Evolutionary conservation across 2,113 vertebrate genomes (phyloP).

Genomic region (Tautogolabrus adspersus): DNA sequence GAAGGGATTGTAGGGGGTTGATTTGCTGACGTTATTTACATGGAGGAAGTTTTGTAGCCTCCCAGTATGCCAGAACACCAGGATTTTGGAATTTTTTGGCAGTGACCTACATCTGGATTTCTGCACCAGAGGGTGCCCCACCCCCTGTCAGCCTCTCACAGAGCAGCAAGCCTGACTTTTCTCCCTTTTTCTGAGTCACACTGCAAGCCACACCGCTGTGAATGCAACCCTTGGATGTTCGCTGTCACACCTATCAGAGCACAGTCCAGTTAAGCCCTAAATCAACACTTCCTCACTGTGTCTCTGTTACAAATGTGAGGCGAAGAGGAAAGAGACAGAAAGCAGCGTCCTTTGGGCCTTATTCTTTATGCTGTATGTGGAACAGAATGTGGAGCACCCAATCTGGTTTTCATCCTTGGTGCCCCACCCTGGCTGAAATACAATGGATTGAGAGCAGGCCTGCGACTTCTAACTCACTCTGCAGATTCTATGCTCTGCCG

Average conservation of each 20-base stretch:
- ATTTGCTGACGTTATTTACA: conserved; percentile 85
- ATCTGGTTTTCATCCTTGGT: conserved; percentile 79
- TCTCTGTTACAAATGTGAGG: conserved; percentile 52
- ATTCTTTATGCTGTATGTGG: conserved; percentile 53
- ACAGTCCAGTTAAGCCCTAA: conserved; percentile 43
- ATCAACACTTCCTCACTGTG: conserved; percentile 55
- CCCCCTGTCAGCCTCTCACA: conserved; percentile 62
- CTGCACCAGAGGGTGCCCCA: conserved; percentile 72
- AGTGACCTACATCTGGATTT: conserved; percentile 87
- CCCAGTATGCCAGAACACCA: conserved; percentile 79
- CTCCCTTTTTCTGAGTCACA: conserved; percentile 31
- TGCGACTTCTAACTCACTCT: conserved; percentile 80
- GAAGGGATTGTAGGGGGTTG: conserved; percentile 72
- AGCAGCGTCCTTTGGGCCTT: conserved; percentile 34
- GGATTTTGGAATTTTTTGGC: conserved; percentile 83
- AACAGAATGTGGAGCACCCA: conserved; percentile 56
- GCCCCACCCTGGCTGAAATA: conserved; percentile 77
- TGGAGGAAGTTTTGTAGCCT: conserved; percentile 76
- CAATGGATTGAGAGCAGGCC: conserved; percentile 81
- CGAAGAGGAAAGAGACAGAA: conserved; percentile 35
- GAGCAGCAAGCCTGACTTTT: conserved; percentile 64
- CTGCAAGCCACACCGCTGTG: conserved; percentile 24
- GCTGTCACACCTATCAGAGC: conserved; percentile 59
- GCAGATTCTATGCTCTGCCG: conserved; percentile 79
- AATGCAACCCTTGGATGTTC: conserved; percentile 43